A percentile compares a stretch with the other conserved stretches of the same genome.
Evolutionary conservation across 2,888 invertebrate genomes (phyloP).

Genomic region (Chrysolina americana): DNA sequence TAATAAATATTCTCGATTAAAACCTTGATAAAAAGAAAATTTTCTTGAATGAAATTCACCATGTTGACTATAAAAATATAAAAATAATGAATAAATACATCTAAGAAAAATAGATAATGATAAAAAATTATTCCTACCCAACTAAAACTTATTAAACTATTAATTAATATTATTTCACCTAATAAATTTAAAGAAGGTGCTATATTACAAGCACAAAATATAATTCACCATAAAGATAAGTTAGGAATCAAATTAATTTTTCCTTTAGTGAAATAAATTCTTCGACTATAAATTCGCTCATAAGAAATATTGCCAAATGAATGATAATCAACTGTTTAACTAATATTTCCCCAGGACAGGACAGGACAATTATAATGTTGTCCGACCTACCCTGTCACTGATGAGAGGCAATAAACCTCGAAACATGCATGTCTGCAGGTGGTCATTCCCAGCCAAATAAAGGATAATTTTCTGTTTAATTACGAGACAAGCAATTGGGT

Average conservation of each 20-base stretch:
- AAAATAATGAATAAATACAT: slow-evolving; percentile 76
- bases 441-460: no score
- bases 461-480: no score
- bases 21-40: slow-evolving; percentile 71
- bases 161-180: slow-evolving; percentile 78
- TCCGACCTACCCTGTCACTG: no score
- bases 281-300: slow-evolving; percentile 76
- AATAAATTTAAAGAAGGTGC: slow-evolving; percentile 65
- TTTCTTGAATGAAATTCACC: slow-evolving; percentile 72
- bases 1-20: slow-evolving; percentile 72
- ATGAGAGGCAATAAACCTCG: no score
- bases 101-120: slow-evolving; percentile 77
- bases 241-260: slow-evolving; percentile 65
- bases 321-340: no score
- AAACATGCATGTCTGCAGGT: no score
- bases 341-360: no score
- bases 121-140: slow-evolving; percentile 71
- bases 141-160: slow-evolving; percentile 73
- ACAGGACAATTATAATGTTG: slow-evolving; percentile 71
- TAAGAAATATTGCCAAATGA: slow-evolving; percentile 78
- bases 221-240: slow-evolving; percentile 75
- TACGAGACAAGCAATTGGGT: no score
- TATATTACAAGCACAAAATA: slow-evolving; percentile 77
- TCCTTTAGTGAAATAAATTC: slow-evolving; percentile 77
- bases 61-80: slow-evolving; percentile 77